A percentile compares a stretch with the other conserved stretches of the same genome.
Evolutionary conservation across 2,888 invertebrate species (phyloP).

Genomic region (Polydrusus cervinus): DNA sequence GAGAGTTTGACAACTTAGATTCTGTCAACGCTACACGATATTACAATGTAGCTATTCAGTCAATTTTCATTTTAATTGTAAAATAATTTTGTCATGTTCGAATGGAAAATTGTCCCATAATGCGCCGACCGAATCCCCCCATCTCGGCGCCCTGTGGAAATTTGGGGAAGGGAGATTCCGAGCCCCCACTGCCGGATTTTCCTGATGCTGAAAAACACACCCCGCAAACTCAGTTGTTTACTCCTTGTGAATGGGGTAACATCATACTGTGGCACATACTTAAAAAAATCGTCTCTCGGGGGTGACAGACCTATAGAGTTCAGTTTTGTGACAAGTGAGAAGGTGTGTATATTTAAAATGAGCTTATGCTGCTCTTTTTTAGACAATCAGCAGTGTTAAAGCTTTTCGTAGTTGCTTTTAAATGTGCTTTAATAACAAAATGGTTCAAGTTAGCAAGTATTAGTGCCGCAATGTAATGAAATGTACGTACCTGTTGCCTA

Average conservation of each 20-base stretch:
- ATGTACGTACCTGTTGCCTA: neutral
- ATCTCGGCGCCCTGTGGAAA: conserved; percentile 41
- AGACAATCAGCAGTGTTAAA: conserved; percentile 30
- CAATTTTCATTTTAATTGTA: too few species aligned
- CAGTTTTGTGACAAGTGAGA: conserved; percentile 37
- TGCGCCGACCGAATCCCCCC: conserved; percentile 44
- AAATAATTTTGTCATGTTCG: too few species aligned
- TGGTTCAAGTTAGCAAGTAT: conserved; percentile 27
- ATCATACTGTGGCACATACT: conserved; percentile 27
- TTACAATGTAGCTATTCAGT: too few species aligned
- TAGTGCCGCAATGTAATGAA: conserved; percentile 8
- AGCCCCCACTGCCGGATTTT: conserved; percentile 50
- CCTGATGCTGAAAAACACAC: conserved; percentile 53
- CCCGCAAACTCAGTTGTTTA: conserved; percentile 53
- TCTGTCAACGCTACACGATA: too few species aligned
- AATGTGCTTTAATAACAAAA: conserved; percentile 24
- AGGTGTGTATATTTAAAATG: conserved; percentile 35
- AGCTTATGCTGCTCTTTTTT: conserved; percentile 8
- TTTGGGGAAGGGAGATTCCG: conserved; percentile 48
- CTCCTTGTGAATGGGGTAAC: conserved; percentile 44
- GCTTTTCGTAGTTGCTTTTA: conserved; percentile 33
- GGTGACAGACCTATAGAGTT: conserved; percentile 32
- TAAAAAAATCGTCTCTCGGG: conserved; percentile 36
- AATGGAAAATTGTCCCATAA: too few species aligned
- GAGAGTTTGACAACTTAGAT: too few species aligned